Conservation (phyloP, 2,797 vertebrate genomes). For the Aeoliscus strigatus region DNA sequence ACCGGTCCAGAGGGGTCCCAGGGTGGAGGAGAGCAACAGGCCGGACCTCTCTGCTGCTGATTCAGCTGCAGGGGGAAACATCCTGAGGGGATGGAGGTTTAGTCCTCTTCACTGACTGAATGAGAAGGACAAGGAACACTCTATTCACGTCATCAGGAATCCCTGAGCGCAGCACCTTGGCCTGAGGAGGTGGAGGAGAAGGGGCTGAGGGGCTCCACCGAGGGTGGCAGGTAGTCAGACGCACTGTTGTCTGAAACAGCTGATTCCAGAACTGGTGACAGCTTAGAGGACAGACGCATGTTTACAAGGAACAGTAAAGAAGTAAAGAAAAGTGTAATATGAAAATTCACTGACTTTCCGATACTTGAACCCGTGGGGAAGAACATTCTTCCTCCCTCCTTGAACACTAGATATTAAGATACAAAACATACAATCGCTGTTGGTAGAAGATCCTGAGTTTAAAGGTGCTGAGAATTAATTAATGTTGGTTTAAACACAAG, state of each 20-base stretch:
- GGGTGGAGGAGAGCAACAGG: constrained; percentile 19
- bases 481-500: too few relatives aligned
- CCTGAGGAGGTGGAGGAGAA: constrained; percentile 52
- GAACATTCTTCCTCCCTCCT: constrained; percentile 52
- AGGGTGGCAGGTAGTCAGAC: constrained; percentile 55
- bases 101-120: background rate
- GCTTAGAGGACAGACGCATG: constrained; percentile 45
- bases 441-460: background rate
- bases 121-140: too few relatives aligned
- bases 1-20: constrained; percentile 45
- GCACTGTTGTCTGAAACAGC: constrained; percentile 65
- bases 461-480: too few relatives aligned
- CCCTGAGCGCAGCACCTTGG: constrained; percentile 26
- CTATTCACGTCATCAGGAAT: too few relatives aligned
- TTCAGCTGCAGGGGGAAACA: constrained; percentile 41
- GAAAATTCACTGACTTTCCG: constrained; percentile 46
- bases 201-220: constrained; percentile 40
- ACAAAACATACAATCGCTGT: constrained; percentile 4
- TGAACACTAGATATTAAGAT: constrained; percentile 45
- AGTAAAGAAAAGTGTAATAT: background rate
- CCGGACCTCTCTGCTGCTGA: constrained; percentile 52
- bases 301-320: background rate
- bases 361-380: constrained; percentile 49
- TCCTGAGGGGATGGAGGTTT: constrained; percentile 21
- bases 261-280: constrained; percentile 73